phyloP scores from a whole-genome alignment of 2,797 vertebrate species.

The Calcarius lapponicus region DNA sequence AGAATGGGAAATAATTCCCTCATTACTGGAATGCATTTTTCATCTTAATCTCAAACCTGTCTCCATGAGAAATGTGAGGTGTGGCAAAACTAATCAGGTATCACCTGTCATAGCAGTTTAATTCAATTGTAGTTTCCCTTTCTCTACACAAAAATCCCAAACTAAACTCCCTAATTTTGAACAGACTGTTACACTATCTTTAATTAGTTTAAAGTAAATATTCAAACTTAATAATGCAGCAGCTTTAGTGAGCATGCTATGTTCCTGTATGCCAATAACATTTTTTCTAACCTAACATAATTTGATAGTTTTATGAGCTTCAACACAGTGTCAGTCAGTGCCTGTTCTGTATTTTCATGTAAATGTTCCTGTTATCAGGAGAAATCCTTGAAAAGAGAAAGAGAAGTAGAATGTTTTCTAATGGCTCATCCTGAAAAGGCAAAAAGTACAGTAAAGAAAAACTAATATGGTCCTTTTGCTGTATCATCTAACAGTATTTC shows the following conservation, averaged over 20 bases:
- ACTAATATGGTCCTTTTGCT: not conserved
- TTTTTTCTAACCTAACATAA: constrained; percentile 35
- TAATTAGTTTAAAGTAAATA: constrained; percentile 5
- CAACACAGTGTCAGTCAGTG: constrained; percentile 32
- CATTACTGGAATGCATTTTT: not conserved
- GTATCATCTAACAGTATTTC: not conserved
- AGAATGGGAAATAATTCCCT: not conserved
- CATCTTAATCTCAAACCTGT: not conserved
- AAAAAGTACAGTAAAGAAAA: not conserved
- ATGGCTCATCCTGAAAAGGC: not conserved
- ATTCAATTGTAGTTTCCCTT: not conserved
- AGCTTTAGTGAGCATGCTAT: not conserved
- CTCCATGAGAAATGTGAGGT: not conserved
- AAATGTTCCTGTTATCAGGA: constrained; percentile 37
- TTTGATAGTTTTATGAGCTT: constrained; percentile 13
- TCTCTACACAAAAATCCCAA: not conserved
- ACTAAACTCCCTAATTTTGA: not conserved
- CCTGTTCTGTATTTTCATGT: constrained; percentile 40
- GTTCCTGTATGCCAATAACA: not conserved
- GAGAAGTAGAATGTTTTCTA: not conserved
- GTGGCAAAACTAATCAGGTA: not conserved
- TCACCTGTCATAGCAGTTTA: not conserved
- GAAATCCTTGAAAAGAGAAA: constrained; percentile 4
- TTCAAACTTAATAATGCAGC: not conserved
- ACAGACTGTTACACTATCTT: not conserved